Base-by-base conservation (phyloP, 2,888 invertebrate species). In the Drosophila mayaguana region DNA sequence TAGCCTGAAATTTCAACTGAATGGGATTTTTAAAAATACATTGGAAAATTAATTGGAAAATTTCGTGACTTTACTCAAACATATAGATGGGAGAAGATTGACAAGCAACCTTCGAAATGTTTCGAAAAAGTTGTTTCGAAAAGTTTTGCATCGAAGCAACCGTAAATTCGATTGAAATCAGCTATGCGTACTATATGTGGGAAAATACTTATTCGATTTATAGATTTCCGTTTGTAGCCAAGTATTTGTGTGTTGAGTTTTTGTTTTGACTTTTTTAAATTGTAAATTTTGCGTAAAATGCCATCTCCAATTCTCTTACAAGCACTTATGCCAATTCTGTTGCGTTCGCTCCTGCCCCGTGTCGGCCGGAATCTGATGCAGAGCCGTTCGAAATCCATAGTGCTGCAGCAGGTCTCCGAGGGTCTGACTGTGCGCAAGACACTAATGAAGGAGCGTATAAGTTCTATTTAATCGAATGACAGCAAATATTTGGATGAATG, bases 31-130 rank as follows among this genome's bases (percentile, higher is more conserved):
- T 70, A 42, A 71, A 71, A 71, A 50, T 68, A 28, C 50, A 61
- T 63, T 50, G n/a, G 56, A 64, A 66, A 48, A 63, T 76, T 64
- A 80, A 80, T 80, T 80, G 50, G 66, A 80, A 73, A 63, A 71
- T 66, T 73, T 71, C 80, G 79, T 80, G 82, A 71, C 25, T 54
- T 38, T 22, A 9, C 22, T 36, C 51, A 51, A 25, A 25, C 46
- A 25, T 22, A 18, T 11, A 18, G 11, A 18, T 18, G 18, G 42
- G 32, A 20, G 50, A 50, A 2, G 32, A 12, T 18, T 34, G 32
- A 50, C 50, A 32, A 50, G 50, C 32, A 50, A 8, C 32, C 18
- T n/a, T 51, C 54, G n/a, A 8, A n/a, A 38, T n/a, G 20, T 63
- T 20, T 59, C 16, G 7, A 16, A 18, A 40, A 18, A 16, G 16